These are phyloP conservation scores for Galeruca laticollis DNA, from an alignment of 2,888 invertebrate species.

Conservation along the genomic window DNA sequence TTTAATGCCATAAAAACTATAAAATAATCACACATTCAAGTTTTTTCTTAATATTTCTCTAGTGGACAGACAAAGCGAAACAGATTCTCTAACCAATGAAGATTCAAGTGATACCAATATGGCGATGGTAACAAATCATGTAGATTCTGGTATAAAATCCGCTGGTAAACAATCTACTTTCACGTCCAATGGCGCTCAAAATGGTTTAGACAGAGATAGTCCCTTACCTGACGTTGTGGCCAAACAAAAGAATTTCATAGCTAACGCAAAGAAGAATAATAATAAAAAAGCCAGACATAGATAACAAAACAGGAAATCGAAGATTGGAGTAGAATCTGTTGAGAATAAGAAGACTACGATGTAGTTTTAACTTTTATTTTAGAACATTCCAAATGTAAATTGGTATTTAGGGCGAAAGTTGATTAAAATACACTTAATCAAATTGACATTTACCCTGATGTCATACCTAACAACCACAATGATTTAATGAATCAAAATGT, in stretches of 20 bases:
- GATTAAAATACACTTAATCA: too few species aligned
- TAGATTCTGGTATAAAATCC: constrained; percentile 62
- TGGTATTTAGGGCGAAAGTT: too few species aligned
- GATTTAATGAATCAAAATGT: too few species aligned
- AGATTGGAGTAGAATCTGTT: background rate
- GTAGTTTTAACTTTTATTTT: too few species aligned
- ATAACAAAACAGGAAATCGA: constrained; percentile 65
- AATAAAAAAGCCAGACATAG: constrained; percentile 88
- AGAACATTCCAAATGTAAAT: too few species aligned
- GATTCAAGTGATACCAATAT: constrained; percentile 76
- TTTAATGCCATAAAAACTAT: too few species aligned
- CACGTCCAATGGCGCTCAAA: constrained; percentile 60
- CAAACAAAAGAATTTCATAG: constrained; percentile 72
- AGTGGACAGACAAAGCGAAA: constrained; percentile 89
- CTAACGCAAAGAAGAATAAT: constrained; percentile 79
- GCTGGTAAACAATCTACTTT: constrained; percentile 65
- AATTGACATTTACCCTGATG: too few species aligned
- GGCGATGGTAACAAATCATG: constrained; percentile 66
- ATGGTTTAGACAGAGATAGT: constrained; percentile 64
- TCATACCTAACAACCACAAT: too few species aligned
- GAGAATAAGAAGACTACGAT: background rate
- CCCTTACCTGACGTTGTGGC: constrained; percentile 74
- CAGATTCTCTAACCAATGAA: constrained; percentile 86
- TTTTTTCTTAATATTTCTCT: constrained; percentile 5
- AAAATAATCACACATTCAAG: too few species aligned